Conservation (phyloP, 2,888 invertebrate genomes). For the Nematopogon swammerdamellus region DNA sequence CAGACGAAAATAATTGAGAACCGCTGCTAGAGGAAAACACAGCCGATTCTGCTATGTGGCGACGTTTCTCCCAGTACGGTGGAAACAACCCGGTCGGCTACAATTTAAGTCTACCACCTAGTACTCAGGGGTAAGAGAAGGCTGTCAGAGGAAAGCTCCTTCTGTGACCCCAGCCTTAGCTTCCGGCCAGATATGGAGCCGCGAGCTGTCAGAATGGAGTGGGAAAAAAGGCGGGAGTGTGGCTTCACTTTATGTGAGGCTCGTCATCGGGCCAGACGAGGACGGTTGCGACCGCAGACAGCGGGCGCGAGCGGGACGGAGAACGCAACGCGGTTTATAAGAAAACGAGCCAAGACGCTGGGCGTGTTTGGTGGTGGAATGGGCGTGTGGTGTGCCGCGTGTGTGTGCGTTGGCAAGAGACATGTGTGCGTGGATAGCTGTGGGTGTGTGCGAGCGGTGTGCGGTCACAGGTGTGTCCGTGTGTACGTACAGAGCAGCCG, state of each 20-base stretch:
- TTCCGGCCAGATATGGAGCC: conserved; percentile 55
- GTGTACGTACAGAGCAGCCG: conserved; percentile 33
- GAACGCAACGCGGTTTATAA: conserved; percentile 55
- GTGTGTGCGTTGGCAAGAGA: neutral
- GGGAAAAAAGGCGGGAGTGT: conserved; percentile 60
- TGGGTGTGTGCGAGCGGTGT: conserved; percentile 16
- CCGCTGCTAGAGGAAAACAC: too few species aligned
- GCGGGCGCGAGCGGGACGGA: conserved; percentile 30
- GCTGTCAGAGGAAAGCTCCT: too few species aligned
- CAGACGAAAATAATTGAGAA: too few species aligned
- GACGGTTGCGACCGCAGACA: conserved; percentile 18
- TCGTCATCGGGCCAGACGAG: conserved; percentile 49
- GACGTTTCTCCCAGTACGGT: too few species aligned
- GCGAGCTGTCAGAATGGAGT: conserved; percentile 58
- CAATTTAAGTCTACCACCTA: too few species aligned
- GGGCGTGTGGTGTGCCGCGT: conserved; percentile 3
- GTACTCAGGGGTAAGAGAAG: too few species aligned
- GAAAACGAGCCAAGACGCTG: conserved; percentile 54
- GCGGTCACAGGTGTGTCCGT: conserved; percentile 15
- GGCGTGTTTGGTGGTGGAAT: conserved; percentile 50
- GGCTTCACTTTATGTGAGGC: conserved; percentile 55
- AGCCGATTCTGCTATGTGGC: too few species aligned
- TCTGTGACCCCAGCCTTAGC: conserved; percentile 47
- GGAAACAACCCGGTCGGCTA: too few species aligned
- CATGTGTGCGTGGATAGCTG: conserved; percentile 17